These are phyloP conservation scores for Karalla daura DNA, from an alignment of 2,797 vertebrate species.

Conservation along the genomic window DNA sequence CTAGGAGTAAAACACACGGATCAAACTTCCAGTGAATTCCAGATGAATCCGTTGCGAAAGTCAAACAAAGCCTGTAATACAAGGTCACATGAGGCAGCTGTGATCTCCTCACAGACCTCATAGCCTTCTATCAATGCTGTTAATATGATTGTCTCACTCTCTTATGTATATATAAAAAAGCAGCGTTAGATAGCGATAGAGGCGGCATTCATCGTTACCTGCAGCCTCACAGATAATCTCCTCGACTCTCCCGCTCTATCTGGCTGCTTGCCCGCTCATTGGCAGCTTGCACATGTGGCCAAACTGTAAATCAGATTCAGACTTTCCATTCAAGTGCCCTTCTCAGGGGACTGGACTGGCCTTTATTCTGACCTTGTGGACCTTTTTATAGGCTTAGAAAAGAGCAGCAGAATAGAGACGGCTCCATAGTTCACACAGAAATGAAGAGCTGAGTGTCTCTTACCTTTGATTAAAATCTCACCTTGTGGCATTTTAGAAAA, in stretches of 20 bases:
- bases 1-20: constrained; percentile 15
- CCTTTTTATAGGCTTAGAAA: constrained; percentile 78
- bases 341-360: constrained; percentile 72
- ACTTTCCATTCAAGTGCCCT: constrained; percentile 78
- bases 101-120: constrained; percentile 5
- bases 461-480: constrained; percentile 77
- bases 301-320: constrained; percentile 82
- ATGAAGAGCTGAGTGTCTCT: constrained; percentile 70
- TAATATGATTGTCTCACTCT: constrained; percentile 19
- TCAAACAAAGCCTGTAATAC: constrained; percentile 9
- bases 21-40: constrained; percentile 11
- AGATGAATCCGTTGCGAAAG: constrained; percentile 17
- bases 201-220: constrained; percentile 55
- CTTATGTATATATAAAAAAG: constrained; percentile 4
- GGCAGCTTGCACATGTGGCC: constrained; percentile 78
- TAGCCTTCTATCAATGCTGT: constrained; percentile 24
- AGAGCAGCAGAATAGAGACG: constrained; percentile 65
- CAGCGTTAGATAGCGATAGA: constrained; percentile 15
- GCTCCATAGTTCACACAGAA: constrained; percentile 63
- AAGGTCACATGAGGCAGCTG: constrained; percentile 9
- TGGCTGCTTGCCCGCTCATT: constrained; percentile 71
- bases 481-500: constrained; percentile 71
- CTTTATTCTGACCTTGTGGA: constrained; percentile 78
- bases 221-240: constrained; percentile 55
- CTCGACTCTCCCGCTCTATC: constrained; percentile 49